Conservation (phyloP, 1,140 invertebrate species). For the Helicoverpa zea region DNA sequence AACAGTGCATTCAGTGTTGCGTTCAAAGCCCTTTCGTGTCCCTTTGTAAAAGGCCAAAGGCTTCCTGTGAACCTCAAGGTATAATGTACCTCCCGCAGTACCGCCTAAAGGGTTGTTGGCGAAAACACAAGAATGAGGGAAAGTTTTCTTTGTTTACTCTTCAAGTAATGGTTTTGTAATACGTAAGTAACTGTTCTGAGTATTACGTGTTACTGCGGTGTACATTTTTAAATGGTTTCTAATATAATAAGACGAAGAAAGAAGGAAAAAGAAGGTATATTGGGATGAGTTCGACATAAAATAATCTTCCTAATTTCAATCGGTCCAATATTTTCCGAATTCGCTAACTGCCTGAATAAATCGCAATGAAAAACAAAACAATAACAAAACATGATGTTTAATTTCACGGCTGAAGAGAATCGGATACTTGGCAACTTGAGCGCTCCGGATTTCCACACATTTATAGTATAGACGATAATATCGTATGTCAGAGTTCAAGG, state of each 20-base stretch:
- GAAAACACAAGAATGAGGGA: slow-evolving; percentile 26
- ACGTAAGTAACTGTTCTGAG: not conserved
- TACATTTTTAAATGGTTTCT: too few species aligned
- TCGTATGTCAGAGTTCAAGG: slow-evolving; percentile 22
- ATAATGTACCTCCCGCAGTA: not conserved
- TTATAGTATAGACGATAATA: not conserved
- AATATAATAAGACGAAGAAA: not conserved
- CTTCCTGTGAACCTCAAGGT: not conserved
- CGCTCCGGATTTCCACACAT: not conserved
- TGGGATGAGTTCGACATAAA: too few species aligned
- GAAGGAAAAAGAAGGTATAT: too few species aligned
- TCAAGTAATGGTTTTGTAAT: not conserved
- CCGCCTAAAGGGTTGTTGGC: slow-evolving; percentile 3
- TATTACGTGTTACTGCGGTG: too few species aligned
- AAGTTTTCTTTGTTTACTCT: not conserved
- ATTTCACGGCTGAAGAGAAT: slow-evolving; percentile 3
- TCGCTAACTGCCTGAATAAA: not conserved
- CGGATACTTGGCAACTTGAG: not conserved
- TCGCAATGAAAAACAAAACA: not conserved
- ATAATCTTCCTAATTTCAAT: not conserved
- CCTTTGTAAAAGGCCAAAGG: not conserved
- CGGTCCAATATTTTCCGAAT: not conserved
- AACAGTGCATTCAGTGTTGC: not conserved
- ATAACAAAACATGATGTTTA: not conserved
- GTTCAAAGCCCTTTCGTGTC: not conserved